A percentile compares a stretch with the other conserved stretches of the same genome.
Conservation (phyloP, 2,113 vertebrate species). For the Microcebus griseorufus region DNA sequence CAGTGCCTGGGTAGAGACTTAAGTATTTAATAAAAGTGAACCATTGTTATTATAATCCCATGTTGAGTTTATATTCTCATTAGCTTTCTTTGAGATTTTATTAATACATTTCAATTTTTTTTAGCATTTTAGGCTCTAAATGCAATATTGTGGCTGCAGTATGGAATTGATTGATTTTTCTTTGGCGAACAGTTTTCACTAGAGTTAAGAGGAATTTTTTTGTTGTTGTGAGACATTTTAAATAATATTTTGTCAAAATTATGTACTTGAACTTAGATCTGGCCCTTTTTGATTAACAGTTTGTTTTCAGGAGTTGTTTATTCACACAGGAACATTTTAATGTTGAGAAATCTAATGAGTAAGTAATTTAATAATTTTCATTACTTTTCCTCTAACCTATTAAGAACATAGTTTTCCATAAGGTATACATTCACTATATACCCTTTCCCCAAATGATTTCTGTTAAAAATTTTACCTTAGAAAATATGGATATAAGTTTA, state of each 20-base stretch:
- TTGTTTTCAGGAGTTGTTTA: background rate
- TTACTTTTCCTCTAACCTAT: conserved; percentile 5
- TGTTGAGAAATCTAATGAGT: conserved; percentile 5
- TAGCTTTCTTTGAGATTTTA: conserved; percentile 13
- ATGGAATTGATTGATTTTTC: conserved; percentile 24
- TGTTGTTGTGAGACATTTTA: background rate
- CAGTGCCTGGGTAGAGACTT: background rate
- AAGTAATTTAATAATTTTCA: conserved; percentile 33
- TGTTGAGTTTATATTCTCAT: background rate
- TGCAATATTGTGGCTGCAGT: background rate
- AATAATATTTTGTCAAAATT: conserved; percentile 31
- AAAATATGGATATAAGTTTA: conserved; percentile 35
- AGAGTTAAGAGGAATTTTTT: background rate
- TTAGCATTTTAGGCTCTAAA: background rate
- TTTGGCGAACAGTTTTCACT: background rate
- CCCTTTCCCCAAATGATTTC: background rate
- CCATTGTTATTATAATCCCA: background rate
- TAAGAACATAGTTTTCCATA: background rate
- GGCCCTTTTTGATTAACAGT: background rate
- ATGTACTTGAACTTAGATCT: conserved; percentile 34
- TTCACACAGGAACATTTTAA: background rate
- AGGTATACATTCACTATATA: background rate
- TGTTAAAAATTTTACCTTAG: background rate
- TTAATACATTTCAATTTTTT: background rate
- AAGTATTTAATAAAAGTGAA: conserved; percentile 26